Evolutionary conservation across 2,888 invertebrate genomes (phyloP).

Genomic region (Pristionchus entomophagus): DNA sequence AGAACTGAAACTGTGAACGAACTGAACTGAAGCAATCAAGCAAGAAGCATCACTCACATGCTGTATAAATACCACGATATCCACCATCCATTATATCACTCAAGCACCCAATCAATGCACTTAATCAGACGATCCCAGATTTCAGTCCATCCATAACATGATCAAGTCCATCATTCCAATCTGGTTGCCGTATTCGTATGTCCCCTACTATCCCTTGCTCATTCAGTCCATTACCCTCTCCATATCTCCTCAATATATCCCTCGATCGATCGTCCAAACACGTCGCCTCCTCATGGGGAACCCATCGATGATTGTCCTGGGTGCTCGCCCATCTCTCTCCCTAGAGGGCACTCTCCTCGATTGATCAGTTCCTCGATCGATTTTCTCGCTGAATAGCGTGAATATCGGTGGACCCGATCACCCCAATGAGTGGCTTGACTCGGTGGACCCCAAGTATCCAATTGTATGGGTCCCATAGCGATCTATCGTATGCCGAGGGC

Average conservation of each 20-base stretch:
- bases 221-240: not conserved
- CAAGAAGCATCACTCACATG: not conserved
- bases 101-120: not conserved
- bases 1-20: not conserved
- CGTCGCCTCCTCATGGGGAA: constrained; percentile 2
- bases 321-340: not conserved
- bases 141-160: not conserved
- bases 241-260: not conserved
- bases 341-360: not conserved
- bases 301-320: not conserved
- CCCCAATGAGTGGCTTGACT: not conserved
- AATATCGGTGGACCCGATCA: not conserved
- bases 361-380: not conserved
- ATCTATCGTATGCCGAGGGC: not conserved
- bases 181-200: not conserved
- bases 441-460: not conserved
- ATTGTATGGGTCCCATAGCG: not conserved
- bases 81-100: not conserved
- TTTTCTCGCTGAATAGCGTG: not conserved
- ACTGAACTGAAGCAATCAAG: not conserved
- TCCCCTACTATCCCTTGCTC: not conserved
- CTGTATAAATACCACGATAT: not conserved
- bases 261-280: not conserved
- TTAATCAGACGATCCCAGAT: not conserved
- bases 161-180: not conserved